phyloP scores from a whole-genome alignment of 2,888 invertebrate genomes.

The Anthophora plumipes region DNA sequence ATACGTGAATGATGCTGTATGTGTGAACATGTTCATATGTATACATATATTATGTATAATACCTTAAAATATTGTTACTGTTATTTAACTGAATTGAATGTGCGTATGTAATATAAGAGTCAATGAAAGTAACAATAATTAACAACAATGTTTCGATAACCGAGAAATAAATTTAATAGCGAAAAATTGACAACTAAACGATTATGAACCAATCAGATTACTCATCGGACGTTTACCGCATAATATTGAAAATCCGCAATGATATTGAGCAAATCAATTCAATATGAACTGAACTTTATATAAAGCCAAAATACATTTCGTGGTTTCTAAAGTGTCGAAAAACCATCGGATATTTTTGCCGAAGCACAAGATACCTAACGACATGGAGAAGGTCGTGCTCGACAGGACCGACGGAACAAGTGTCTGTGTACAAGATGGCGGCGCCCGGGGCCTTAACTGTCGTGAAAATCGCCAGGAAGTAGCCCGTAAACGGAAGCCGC shows the following conservation, averaged over 20 bases:
- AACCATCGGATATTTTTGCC: conserved; percentile 34
- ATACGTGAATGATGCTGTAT: too few relatives aligned
- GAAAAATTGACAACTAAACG: background rate
- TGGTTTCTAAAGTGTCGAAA: conserved; percentile 51
- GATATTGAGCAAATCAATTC: conserved; percentile 6
- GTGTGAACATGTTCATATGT: too few relatives aligned
- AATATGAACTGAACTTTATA: conserved; percentile 51
- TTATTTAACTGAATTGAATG: too few relatives aligned
- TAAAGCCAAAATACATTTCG: conserved; percentile 56
- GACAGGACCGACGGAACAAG: conserved; percentile 69
- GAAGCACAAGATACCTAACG: conserved; percentile 23
- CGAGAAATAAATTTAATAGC: background rate
- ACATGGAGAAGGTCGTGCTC: conserved; percentile 46
- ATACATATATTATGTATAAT: too few relatives aligned
- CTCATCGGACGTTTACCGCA: background rate
- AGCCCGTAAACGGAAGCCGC: conserved; percentile 64
- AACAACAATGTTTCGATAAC: background rate
- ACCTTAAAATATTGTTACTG: too few relatives aligned
- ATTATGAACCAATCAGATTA: conserved; percentile 25
- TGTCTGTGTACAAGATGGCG: conserved; percentile 79
- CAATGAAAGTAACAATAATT: background rate
- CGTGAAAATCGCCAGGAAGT: conserved; percentile 62
- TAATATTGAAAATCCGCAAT: conserved; percentile 23
- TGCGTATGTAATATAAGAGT: too few relatives aligned
- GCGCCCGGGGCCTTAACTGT: conserved; percentile 72